Base-by-base conservation (phyloP, 2,888 invertebrate genomes). In the Timandra comae region DNA sequence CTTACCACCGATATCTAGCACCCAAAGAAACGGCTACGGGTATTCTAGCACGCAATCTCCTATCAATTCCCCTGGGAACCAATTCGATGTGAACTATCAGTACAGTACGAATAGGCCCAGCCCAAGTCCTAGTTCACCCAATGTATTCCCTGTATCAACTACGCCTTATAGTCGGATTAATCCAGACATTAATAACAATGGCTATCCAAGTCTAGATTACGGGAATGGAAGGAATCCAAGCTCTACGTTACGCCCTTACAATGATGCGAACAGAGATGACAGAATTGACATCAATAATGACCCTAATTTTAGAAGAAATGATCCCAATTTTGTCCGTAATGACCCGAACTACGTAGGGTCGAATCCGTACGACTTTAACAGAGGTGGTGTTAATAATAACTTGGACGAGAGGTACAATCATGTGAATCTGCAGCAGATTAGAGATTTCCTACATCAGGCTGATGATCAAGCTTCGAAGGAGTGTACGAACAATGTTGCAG, bases 401-500 rank as follows among this genome's bases (percentile, higher is more conserved):
- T 66, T 82, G 2, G 84, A 82, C 39, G 76, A 76, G 35, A 85
- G 71, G 67, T 74, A 69, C 43, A 86, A 73, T 22, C 74, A 74
- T 35, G 74, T 76, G 38, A 79, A 71, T 55, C 35, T 82, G 46
- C 79, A 82, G 47, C 87, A 87, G 52, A 60, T 88, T 1, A 77
- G 88, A 40, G 87, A 88, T 41, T 86, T 93, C 24, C 65, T 95
- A 43, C 87, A 89, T 25, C 90, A 91, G 39, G 87, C 93, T 12
- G 95, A 95, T 63, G 88, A 91, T 16, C 90, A 92, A 56, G 90
- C 93, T 6, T 91, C 94, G 0, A 90, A 92, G 63, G 92, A 93
- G 69, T 95, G 95, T 59, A 93, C 93, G 0, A 91, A 91, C 30
- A 95, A 95, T 68, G 95, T 95, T n/a, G 92, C 90, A 0, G 93